Conservation (phyloP, 2,888 invertebrate species). For the Spisula solida region DNA sequence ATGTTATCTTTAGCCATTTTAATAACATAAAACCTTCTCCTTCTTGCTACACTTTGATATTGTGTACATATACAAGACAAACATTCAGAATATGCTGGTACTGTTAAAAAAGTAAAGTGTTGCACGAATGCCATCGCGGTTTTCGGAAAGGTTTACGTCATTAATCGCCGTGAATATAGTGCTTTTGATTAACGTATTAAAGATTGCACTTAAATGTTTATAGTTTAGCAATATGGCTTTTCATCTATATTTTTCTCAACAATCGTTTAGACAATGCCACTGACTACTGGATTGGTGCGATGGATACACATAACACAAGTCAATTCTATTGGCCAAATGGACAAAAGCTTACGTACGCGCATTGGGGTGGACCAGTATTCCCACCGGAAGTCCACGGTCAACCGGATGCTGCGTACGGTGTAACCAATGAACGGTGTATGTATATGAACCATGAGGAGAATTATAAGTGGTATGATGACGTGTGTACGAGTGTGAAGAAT, state of each 20-base stretch:
- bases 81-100: too few species aligned
- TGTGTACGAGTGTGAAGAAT: not conserved
- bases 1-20: too few species aligned
- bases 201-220: too few species aligned
- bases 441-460: not conserved
- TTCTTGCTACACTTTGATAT: too few species aligned
- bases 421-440: not conserved
- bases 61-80: too few species aligned
- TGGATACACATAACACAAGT: constrained; percentile 6
- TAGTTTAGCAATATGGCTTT: too few species aligned
- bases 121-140: too few species aligned
- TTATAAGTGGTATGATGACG: constrained; percentile 10
- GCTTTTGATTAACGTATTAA: too few species aligned
- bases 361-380: constrained; percentile 11
- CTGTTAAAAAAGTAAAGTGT: too few species aligned
- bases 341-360: not conserved
- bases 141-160: too few species aligned
- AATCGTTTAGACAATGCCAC: constrained; percentile 13
- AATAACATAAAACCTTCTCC: too few species aligned
- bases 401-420: constrained; percentile 4
- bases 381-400: not conserved
- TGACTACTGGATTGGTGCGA: constrained; percentile 27
- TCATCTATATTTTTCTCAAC: not conserved
- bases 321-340: constrained; percentile 18
- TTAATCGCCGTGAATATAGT: too few species aligned